Conservation (phyloP, 1,140 invertebrate species). For the Aphis gossypii region DNA sequence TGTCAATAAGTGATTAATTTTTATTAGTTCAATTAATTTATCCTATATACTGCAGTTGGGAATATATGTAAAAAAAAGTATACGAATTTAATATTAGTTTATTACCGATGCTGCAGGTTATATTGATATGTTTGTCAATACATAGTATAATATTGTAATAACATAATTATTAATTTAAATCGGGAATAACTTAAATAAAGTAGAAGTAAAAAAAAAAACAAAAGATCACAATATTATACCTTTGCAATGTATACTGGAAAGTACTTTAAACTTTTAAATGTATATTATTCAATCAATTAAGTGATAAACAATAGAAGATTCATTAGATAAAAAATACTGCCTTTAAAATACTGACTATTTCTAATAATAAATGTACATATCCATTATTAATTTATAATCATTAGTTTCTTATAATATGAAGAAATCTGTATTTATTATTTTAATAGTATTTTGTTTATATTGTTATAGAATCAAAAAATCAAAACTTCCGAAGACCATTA, state of each 20-base stretch:
- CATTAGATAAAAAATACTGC: too few relatives aligned
- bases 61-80: background rate
- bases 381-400: background rate
- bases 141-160: background rate
- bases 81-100: background rate
- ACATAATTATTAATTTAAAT: background rate
- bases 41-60: background rate
- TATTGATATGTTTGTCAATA: background rate
- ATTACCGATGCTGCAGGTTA: too few relatives aligned
- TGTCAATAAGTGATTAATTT: background rate
- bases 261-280: too few relatives aligned
- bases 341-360: too few relatives aligned
- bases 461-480: constrained; percentile 15
- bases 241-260: too few relatives aligned
- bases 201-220: too few relatives aligned
- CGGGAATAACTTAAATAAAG: background rate
- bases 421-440: background rate
- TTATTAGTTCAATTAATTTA: background rate
- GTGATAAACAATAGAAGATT: too few relatives aligned
- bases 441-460: background rate
- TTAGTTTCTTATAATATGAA: background rate
- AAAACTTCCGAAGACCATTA: background rate
- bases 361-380: background rate
- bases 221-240: too few relatives aligned
- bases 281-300: too few relatives aligned